phyloP scores from a whole-genome alignment of 64 coral and sea anemone species.

The Actinia equina region DNA sequence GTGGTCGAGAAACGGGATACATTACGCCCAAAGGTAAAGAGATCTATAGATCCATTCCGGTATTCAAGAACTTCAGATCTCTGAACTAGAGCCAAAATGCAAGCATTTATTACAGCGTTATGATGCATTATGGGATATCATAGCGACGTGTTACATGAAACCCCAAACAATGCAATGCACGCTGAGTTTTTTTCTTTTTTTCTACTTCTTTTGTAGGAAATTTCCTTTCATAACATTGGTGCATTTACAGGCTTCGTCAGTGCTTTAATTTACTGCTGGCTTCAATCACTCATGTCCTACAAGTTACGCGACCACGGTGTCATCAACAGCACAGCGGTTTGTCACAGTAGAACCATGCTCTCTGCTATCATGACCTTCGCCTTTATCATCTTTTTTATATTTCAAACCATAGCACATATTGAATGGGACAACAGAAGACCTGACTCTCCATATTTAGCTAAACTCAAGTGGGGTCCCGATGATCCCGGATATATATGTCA shows the following conservation, averaged over 20 bases:
- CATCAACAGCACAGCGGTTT: conserved; percentile 86
- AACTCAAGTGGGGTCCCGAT: conserved; percentile 71
- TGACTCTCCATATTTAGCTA: conserved; percentile 56
- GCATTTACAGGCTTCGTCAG: conserved; percentile 65
- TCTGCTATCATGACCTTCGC: conserved; percentile 56
- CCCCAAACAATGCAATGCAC: not conserved
- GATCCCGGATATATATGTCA: conserved; percentile 81
- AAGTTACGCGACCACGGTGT: conserved; percentile 87
- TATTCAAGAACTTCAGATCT: no score
- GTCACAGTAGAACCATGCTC: conserved; percentile 71
- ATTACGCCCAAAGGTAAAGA: no score
- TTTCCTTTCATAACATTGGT: conserved; percentile 73
- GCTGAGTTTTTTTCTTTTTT: not conserved
- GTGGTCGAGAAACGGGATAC: no score
- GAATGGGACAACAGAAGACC: conserved; percentile 64
- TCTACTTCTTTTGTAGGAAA: conserved; percentile 32
- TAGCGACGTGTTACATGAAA: not conserved
- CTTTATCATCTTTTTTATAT: conserved; percentile 59
- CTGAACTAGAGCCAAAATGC: no score
- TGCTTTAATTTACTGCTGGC: conserved; percentile 74
- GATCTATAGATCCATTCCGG: no score
- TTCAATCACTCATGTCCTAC: conserved; percentile 82
- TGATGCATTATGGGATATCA: no score
- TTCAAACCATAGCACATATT: conserved; percentile 43
- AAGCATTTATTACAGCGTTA: not conserved